Evolutionary conservation across 2,113 vertebrate genomes (phyloP).

Genomic region (Bagarius yarrelli): DNA sequence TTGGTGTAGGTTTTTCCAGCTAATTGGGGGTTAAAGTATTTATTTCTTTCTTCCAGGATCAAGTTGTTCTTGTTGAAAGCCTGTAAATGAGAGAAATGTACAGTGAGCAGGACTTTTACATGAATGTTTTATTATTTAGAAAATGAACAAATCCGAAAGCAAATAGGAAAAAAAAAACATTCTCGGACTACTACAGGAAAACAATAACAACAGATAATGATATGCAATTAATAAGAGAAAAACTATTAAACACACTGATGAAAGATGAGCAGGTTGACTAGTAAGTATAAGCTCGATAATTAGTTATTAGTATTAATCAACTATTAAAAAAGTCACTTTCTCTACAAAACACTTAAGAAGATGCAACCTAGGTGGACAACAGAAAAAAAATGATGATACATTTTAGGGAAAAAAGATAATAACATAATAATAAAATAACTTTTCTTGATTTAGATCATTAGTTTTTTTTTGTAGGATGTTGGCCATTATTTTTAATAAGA

Average conservation of each 20-base stretch:
- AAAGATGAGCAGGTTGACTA: neutral
- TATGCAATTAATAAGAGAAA: neutral
- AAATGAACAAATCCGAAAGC: conserved; percentile 1
- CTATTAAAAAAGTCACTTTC: neutral
- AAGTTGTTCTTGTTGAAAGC: conserved; percentile 99
- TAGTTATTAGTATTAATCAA: neutral
- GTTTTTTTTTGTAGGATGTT: neutral
- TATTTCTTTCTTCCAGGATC: conserved; percentile 96
- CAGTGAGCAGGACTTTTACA: neutral
- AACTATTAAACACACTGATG: neutral
- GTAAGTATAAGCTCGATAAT: neutral
- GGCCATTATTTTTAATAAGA: neutral
- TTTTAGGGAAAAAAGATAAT: neutral
- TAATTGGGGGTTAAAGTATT: conserved; percentile 96
- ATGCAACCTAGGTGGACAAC: neutral
- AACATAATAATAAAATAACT: too few relatives aligned
- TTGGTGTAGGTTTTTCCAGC: conserved; percentile 95
- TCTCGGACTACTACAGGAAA: neutral
- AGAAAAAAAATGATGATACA: neutral
- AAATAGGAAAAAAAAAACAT: neutral
- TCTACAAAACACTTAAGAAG: neutral
- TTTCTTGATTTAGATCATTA: neutral
- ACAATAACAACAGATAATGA: neutral
- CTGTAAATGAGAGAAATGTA: conserved; percentile 67
- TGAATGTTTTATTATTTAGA: neutral